Evolutionary conservation across 1,140 invertebrate genomes (phyloP).

Genomic region (Drosophila pectinifera): DNA sequence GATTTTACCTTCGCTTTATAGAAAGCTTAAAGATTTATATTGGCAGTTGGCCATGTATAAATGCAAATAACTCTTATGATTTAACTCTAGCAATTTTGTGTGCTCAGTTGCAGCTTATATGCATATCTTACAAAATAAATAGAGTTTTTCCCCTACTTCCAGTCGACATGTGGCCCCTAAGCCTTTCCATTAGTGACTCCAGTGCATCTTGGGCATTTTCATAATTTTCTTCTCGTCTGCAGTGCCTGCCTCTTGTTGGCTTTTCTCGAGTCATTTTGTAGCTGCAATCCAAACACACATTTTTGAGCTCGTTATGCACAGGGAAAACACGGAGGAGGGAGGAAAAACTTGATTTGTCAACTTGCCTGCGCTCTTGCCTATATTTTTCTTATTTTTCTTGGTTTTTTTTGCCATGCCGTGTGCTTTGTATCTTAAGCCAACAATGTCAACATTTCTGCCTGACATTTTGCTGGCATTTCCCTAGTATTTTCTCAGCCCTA

Average conservation of each 20-base stretch:
- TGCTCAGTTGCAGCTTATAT: background rate
- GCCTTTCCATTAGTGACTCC: constrained; percentile 21
- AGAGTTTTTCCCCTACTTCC: constrained; percentile 12
- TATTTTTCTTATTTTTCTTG: constrained; percentile 6
- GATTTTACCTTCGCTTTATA: too few species aligned
- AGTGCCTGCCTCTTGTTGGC: constrained; percentile 17
- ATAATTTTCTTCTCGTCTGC: constrained; percentile 43
- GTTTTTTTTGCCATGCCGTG: constrained; percentile 23
- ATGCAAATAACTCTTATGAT: too few species aligned
- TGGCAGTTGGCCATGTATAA: too few species aligned
- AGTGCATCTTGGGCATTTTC: constrained; percentile 32
- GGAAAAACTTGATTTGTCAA: constrained; percentile 62
- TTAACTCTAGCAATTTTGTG: background rate
- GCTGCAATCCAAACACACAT: constrained; percentile 44
- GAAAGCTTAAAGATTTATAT: too few species aligned
- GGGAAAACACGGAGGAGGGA: constrained; percentile 46
- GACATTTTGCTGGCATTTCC: constrained; percentile 56
- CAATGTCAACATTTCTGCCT: constrained; percentile 68
- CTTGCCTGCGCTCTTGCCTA: background rate
- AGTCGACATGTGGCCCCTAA: constrained; percentile 29
- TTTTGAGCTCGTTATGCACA: constrained; percentile 49
- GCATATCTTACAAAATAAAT: constrained; percentile 18
- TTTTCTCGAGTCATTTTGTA: constrained; percentile 34
- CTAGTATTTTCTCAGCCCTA: constrained; percentile 10
- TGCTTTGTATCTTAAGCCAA: constrained; percentile 62